Percentiles rank a stretch among this genome's conserved stretches.
Evolutionary conservation across 1,140 invertebrate species (phyloP).

Genomic region (Drosophila triauraria): DNA sequence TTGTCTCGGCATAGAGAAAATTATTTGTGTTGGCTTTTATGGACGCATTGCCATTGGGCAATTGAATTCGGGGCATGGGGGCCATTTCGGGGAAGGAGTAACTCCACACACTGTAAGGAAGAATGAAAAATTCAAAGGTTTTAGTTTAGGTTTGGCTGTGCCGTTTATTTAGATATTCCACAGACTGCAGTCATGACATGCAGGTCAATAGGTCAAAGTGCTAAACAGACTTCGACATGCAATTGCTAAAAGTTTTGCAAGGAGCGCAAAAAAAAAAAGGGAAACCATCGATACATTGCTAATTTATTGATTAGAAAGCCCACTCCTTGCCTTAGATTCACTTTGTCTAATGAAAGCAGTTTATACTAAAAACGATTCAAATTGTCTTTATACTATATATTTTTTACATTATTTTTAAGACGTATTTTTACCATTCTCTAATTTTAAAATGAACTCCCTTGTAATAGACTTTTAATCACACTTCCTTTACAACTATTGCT

Average conservation of each 20-base stretch:
- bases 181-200: conserved; percentile 25
- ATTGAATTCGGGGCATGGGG: conserved; percentile 79
- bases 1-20: conserved; percentile 77
- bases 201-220: conserved; percentile 69
- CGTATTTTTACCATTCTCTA: no score
- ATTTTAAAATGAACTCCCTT: no score
- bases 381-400: not conserved
- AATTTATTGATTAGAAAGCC: conserved; percentile 20
- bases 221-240: conserved; percentile 45
- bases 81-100: conserved; percentile 59
- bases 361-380: not conserved
- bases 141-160: conserved; percentile 1
- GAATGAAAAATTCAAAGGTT: conserved; percentile 1
- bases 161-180: conserved; percentile 4
- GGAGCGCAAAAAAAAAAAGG: conserved; percentile 2
- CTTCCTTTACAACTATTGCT: not conserved
- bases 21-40: conserved; percentile 70
- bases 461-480: not conserved
- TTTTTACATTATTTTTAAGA: not conserved
- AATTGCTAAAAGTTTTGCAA: conserved; percentile 30
- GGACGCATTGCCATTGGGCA: conserved; percentile 58
- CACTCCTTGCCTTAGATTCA: no score
- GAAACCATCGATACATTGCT: conserved; percentile 1
- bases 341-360: conserved; percentile 4
- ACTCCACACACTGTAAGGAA: conserved; percentile 28